Base-by-base conservation (phyloP, 2,113 vertebrate species). In the Pelecanus crispus region DNA sequence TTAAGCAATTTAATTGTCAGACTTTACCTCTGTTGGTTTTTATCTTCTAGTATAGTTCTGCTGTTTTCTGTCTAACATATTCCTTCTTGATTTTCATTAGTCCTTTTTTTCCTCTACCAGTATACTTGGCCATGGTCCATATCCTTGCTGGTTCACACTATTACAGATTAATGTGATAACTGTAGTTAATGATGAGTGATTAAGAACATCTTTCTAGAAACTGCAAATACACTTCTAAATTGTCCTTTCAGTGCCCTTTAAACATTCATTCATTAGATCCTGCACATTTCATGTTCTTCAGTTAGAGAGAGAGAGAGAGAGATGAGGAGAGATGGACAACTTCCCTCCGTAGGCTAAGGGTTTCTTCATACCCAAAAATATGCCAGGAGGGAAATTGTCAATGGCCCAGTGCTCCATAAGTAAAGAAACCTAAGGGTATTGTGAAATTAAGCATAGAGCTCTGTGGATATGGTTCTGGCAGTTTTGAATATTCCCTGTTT, bases 181-280 rank as follows among this genome's bases (percentile, higher is more conserved):
- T n/a, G 13, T 66, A 72, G 72, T 78, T 95, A 96, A 95, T 73
- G 34, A 92, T 78, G 68, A 95, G 32, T 71, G 77, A 95, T 96
- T 95, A 92, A 94, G 93, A 95, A 49, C 47, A 49, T 86, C 68
- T 73, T 96, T 90, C 38, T 94, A 63, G 75, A 79, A 95, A 56
- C 45, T 59, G 47, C 19, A 78, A 70, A 78, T 83, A 71, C 6
- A 29, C 17, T 47, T 78, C 29, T 70, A 53, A 88, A 59, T 81
- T 94, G 65, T 94, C 59, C 80, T 96, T 94, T 63, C 21, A 63
- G 7, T 72, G 40, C 7, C 70, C 68, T 94, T 90, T 89, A 93
- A 95, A 45, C 36, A 84, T 61, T 62, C 6, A 65, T 90, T 93
- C 31, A 36, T 71, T 81, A 90, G 20, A 71, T 89, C 73, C 31